Evolutionary conservation across 2,888 invertebrate species (phyloP).

Genomic region (Fabriciana adippe): DNA sequence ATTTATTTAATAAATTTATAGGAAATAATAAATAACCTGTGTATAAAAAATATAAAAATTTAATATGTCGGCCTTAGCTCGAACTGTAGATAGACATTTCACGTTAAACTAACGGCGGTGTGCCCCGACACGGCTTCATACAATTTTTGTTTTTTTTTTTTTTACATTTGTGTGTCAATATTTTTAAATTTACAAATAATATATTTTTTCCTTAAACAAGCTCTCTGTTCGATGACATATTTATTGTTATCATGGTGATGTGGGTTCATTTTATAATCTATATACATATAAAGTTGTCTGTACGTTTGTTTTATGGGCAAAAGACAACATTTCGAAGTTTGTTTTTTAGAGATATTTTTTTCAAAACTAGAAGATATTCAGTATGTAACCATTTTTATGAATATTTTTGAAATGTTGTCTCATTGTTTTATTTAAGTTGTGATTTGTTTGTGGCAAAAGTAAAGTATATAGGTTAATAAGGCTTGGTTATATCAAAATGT

Average conservation of each 20-base stretch:
- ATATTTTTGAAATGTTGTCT: slow-evolving; percentile 22
- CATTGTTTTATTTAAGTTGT: slow-evolving; percentile 1
- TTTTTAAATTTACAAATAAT: not conserved
- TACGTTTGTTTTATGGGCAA: slow-evolving; percentile 23
- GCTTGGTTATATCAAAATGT: slow-evolving; percentile 9
- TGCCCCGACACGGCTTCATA: too few relatives aligned
- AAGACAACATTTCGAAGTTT: slow-evolving; percentile 20
- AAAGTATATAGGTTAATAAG: not conserved
- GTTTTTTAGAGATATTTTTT: not conserved
- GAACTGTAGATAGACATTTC: too few relatives aligned
- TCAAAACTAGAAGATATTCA: not conserved
- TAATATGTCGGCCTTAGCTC: too few relatives aligned
- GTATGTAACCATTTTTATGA: not conserved
- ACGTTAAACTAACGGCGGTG: too few relatives aligned
- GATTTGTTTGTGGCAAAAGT: slow-evolving; percentile 1
- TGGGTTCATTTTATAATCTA: not conserved
- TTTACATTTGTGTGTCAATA: not conserved
- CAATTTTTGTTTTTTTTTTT: not conserved
- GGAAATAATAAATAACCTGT: too few relatives aligned
- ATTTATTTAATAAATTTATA: too few relatives aligned
- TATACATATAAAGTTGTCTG: slow-evolving; percentile 19
- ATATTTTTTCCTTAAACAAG: slow-evolving; percentile 3
- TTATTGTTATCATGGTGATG: not conserved
- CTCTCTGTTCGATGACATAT: slow-evolving; percentile 23
- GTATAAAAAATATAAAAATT: too few relatives aligned